Evolutionary conservation across 2,797 vertebrate genomes (phyloP), one percentile per base, ranked within the genome.

Genomic region (Fratercula arctica): DNA sequence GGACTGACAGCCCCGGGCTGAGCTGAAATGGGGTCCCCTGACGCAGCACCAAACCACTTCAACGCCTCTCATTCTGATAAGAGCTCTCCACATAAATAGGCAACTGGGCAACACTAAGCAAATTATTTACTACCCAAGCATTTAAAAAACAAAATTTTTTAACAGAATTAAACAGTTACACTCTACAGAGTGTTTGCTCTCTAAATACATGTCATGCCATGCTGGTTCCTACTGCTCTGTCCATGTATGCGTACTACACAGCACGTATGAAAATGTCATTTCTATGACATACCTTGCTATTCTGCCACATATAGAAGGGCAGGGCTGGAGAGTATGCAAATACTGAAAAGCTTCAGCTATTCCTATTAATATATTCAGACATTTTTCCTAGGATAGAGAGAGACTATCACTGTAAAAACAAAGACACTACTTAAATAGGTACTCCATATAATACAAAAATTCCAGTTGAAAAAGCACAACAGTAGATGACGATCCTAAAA

Each of bases 251-350:
- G 18, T 7, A 16, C 37, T 41, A 16, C 11, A 60, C 4, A 68
- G 19, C 25, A 33, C 14, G 14, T 26, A 46, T 14, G 41, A 84
- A 87, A 84, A 78, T 35, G 53, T 41, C 5, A n/a, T 87, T 90
- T 80, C 56, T 64, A 9, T 33, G 25, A 46, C 9, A 90, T 84
- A 98, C 97, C 98, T 98, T 73, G 97, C 98, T 83, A 98, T 96
- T 92, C 97, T 98, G 54, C 97, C 98, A 95, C 97, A 98, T 95
- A 97, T 85, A 75, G 98, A 89, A 1, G 95, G 77, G 66, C 93
- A 98, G 2, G 97, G 96, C 51, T 97, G 92, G 6, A 90, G 53
- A 19, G 54, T 95, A 76, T 98, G 98, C 69, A 99, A 97, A 85
- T 98, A 97, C 35, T 94, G 86, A 64, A 98, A 45, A 37, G 97